Conservation (phyloP, 2,888 invertebrate genomes). For the Euproctis similis region DNA sequence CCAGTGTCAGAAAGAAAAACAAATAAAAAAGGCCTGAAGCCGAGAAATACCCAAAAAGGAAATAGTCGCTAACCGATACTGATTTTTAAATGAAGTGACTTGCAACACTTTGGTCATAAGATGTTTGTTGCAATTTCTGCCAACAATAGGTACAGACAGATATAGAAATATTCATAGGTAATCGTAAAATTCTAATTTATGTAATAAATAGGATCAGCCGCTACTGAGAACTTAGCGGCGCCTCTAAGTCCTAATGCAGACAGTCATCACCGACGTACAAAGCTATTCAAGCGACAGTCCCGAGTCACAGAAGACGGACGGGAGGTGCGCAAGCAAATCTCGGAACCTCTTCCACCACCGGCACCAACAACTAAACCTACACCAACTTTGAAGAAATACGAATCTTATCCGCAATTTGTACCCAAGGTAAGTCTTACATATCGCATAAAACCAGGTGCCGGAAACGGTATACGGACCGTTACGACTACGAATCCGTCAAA, state of each 20-base stretch:
- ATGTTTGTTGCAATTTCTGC: too few relatives aligned
- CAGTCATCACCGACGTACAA: constrained; percentile 36
- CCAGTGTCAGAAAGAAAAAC: too few relatives aligned
- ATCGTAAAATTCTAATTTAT: neutral
- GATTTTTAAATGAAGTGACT: too few relatives aligned
- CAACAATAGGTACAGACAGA: too few relatives aligned
- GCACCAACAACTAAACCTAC: constrained; percentile 12
- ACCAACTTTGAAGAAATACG: constrained; percentile 47
- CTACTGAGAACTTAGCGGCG: neutral
- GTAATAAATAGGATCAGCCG: neutral
- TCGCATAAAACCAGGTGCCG: neutral
- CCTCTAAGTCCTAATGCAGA: constrained; percentile 9
- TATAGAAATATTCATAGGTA: too few relatives aligned
- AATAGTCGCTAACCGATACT: too few relatives aligned
- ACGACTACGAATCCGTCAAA: too few relatives aligned
- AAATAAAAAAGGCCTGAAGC: too few relatives aligned
- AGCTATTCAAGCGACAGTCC: constrained; percentile 49
- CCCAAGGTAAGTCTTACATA: constrained; percentile 31
- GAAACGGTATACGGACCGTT: neutral
- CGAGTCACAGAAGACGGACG: constrained; percentile 43
- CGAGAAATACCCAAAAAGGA: too few relatives aligned
- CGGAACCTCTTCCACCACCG: constrained; percentile 41
- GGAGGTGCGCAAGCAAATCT: constrained; percentile 42
- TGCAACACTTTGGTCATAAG: too few relatives aligned
- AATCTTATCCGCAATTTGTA: constrained; percentile 57